Base-by-base conservation (phyloP, 2,113 vertebrate genomes). In the Poecilia latipinna region DNA sequence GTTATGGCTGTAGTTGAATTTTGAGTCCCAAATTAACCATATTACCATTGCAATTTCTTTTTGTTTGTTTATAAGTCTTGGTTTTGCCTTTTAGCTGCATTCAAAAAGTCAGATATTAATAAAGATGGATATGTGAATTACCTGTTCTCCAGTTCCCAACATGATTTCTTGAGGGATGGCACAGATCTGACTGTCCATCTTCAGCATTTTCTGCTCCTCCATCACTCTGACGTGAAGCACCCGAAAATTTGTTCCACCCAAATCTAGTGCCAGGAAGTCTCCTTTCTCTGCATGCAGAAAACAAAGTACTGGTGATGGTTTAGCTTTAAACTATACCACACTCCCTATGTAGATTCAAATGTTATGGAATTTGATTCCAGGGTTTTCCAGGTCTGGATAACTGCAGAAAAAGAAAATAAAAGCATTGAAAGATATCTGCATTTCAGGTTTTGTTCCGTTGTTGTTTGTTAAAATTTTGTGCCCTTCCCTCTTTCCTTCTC, bases 191-290 rank as follows among this genome's bases (percentile, higher is more conserved):
- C 82, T 95, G 89, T 62, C 78, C 75, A 96, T 95, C 57, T 15
- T 87, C 69, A 95, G 83, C 4, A 94, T 77, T 0, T 28, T 81
- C 62, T 92, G 91, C 28, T 88, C 61, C 0, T 94, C 94, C 0
- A 22, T 1, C 70, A 95, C 92, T 0, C 19, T 89, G 0, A 97
- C 95, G 22, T 94, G 87, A 61, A 97, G 92, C 42, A 98, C 96
- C 0, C 96, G 93, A 87, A 97, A 97, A 84, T 97, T 96, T 4
- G 97, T 97, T 2, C 96, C 96, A 0, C 96, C 96, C 0, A 98
- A 90, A 70, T 97, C 96, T 90, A 98, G 51, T 0, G 96, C 96
- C 89, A 98, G 80, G 83, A 96, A 97, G 65, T 96, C 87, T 0
- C 96, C 97, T 70, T 75, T 91, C 68, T 97, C 97, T 98, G 90